Evolutionary conservation across 2,113 vertebrate species (phyloP), one percentile per base, ranked within the genome.

Genomic region (Ageneiosus marmoratus): DNA sequence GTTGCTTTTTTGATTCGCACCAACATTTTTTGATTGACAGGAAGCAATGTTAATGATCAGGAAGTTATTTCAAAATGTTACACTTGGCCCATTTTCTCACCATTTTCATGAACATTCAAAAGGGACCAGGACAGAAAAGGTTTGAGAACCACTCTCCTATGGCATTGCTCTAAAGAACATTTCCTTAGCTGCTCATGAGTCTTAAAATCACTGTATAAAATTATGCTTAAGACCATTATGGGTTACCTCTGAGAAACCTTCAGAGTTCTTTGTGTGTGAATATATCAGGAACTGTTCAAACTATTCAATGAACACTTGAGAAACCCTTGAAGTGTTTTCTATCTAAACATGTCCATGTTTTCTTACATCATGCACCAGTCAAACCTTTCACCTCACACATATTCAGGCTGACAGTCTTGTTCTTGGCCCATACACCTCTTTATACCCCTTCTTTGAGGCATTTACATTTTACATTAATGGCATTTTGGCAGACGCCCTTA

Each of bases 361-460:
- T 32, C 18, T n/a, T 44, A 20, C 51, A 20, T 46, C 1, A 0
- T 72, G 15, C 10, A 13, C 9, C 37, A 32, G 5, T 48, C 2
- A 20, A 12, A 29, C 20, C 24, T 44, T 56, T 16, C 16, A 53
- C 46, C 65, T 81, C 18, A 72, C 50, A 34, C 46, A 34, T 69
- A 50, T 34, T 48, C 27, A 37, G 10, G 46, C 76, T 82, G 80
- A 87, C 69, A 37, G 81, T 84, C 60, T 44, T 32, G 48, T 77
- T 56, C 70, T 27, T 80, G 58, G n/a, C 63, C 80, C 20, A n/a
- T 60, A 83, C 69, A 82, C 80, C 79, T 53, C 46, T n/a, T n/a
- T n/a, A n/a, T n/a, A n/a, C n/a, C n/a, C n/a, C 60, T 32, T 79
- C 29, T 74, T 77, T 51, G 60, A 73, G 62, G 79, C 8, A 55